Evolutionary conservation across 2,888 invertebrate species (phyloP).

Genomic region (Chironomus tentans): DNA sequence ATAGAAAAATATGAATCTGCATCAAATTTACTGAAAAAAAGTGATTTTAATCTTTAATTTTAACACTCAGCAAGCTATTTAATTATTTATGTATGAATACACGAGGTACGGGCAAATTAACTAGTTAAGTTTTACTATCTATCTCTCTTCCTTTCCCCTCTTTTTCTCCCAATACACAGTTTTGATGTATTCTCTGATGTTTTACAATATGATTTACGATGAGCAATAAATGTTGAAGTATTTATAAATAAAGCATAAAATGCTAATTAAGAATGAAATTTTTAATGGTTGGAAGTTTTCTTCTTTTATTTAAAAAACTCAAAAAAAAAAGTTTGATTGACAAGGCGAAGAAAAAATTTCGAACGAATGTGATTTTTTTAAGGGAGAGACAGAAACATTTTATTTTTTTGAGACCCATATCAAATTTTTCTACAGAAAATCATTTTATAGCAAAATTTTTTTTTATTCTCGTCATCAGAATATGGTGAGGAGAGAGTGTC

Average conservation of each 20-base stretch:
- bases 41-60: neutral
- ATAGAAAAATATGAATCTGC: neutral
- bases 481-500: neutral
- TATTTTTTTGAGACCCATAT: constrained; percentile 11
- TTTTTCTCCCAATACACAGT: too few species aligned
- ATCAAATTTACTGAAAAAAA: neutral
- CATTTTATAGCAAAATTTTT: neutral
- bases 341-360: neutral
- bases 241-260: constrained; percentile 22
- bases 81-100: neutral
- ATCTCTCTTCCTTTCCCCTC: neutral
- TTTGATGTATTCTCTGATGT: neutral
- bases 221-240: constrained; percentile 20
- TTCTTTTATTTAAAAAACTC: neutral
- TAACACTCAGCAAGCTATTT: neutral
- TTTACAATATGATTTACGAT: constrained; percentile 23
- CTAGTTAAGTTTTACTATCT: neutral
- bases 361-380: neutral
- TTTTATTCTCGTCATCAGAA: constrained; percentile 8
- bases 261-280: constrained; percentile 16
- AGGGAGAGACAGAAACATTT: neutral
- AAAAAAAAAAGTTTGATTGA: constrained; percentile 13
- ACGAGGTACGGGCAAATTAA: neutral
- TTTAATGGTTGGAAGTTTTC: neutral
- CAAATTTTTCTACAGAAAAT: constrained; percentile 10